These are phyloP conservation scores for Heliconius hortense DNA, from an alignment of 2,888 invertebrate genomes.

Conservation along the genomic window DNA sequence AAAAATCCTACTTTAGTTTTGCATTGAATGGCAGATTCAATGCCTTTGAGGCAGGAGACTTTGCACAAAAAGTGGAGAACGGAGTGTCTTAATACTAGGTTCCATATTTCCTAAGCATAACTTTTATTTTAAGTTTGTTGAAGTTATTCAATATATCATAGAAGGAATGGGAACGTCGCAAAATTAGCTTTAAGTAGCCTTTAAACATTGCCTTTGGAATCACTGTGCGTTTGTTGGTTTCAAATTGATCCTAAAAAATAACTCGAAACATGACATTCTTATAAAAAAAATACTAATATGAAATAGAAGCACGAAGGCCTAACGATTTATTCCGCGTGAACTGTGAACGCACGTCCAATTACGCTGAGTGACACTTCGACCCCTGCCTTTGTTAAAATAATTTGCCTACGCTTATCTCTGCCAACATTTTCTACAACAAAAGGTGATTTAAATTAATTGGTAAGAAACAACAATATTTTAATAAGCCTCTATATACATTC, in stretches of 20 bases:
- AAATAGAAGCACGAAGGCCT: conserved; percentile 11
- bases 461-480: conserved; percentile 21
- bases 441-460: conserved; percentile 34
- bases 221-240: not conserved
- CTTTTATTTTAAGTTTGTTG: no score
- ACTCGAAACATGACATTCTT: not conserved
- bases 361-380: conserved; percentile 43
- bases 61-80: no score
- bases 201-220: not conserved
- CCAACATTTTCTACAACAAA: conserved; percentile 33
- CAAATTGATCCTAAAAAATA: not conserved
- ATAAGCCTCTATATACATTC: not conserved
- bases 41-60: no score
- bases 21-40: no score
- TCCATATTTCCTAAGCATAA: no score
- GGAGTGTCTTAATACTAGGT: no score
- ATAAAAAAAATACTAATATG: conserved; percentile 1
- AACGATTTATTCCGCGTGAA: conserved; percentile 43
- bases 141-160: no score
- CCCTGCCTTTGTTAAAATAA: conserved; percentile 43
- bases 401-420: conserved; percentile 36
- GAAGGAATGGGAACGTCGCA: no score
- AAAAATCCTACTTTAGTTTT: no score
- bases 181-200: no score
- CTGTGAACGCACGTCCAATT: conserved; percentile 45